phyloP scores from a whole-genome alignment of 2,888 invertebrate genomes.

The Heteromurus nitidus region DNA sequence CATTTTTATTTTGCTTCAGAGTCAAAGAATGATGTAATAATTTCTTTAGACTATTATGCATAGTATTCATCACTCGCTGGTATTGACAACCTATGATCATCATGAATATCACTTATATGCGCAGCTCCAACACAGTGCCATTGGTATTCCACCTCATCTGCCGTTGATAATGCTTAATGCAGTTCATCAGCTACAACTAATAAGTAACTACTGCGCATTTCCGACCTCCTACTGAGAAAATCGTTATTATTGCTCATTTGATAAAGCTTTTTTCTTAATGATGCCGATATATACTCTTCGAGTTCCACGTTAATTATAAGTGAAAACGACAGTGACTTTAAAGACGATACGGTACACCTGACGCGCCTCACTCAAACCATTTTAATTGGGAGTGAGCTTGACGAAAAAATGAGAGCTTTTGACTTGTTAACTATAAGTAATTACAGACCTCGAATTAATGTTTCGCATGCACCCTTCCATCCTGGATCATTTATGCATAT shows the following conservation, averaged over 20 bases:
- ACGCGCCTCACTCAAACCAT: slow-evolving; percentile 5
- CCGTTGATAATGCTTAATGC: too few relatives aligned
- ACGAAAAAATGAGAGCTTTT: slow-evolving; percentile 17
- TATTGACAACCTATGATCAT: slow-evolving; percentile 20
- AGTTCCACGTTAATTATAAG: slow-evolving; percentile 47
- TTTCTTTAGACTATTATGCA: too few relatives aligned
- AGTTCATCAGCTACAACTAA: too few relatives aligned
- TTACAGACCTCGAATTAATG: slow-evolving; percentile 35
- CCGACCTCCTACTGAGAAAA: slow-evolving; percentile 40
- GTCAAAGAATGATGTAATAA: too few relatives aligned
- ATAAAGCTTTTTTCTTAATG: slow-evolving; percentile 45
- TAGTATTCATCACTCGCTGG: not conserved
- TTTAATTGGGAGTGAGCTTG: not conserved
- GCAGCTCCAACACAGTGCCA: too few relatives aligned
- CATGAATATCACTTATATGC: not conserved
- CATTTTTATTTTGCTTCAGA: too few relatives aligned
- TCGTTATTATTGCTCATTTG: slow-evolving; percentile 34
- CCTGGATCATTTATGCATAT: not conserved
- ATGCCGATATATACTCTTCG: slow-evolving; percentile 9
- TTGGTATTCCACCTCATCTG: too few relatives aligned
- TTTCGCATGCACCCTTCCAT: slow-evolving; percentile 36
- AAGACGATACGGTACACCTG: too few relatives aligned
- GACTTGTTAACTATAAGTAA: slow-evolving; percentile 37
- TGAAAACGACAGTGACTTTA: slow-evolving; percentile 36
- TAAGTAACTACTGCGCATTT: not conserved